Percentiles rank a stretch among this genome's conserved stretches.
Evolutionary conservation across 2,888 invertebrate species (phyloP).

Genomic region (Scaeva pyrastri): DNA sequence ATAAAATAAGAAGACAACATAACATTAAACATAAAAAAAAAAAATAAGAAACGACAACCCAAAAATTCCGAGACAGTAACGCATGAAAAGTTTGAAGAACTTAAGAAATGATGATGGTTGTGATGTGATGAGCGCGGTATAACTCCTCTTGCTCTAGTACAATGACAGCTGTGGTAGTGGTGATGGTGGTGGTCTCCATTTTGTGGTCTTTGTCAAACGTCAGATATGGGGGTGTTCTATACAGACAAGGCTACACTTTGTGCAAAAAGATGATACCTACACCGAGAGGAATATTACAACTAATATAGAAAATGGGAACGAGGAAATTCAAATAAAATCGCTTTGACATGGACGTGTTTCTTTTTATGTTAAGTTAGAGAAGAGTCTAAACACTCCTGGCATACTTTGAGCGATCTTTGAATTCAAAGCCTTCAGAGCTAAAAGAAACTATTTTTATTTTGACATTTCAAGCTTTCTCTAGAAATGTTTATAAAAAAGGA

Average conservation of each 20-base stretch:
- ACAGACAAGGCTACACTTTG: conserved; percentile 27
- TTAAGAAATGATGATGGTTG: conserved; percentile 17
- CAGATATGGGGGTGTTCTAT: conserved; percentile 58
- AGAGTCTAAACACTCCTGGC: too few relatives aligned
- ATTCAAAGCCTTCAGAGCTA: too few relatives aligned
- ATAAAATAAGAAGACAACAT: conserved; percentile 7
- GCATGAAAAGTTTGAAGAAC: conserved; percentile 71
- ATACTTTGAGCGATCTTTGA: too few relatives aligned
- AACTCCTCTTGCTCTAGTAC: neutral
- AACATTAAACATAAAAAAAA: conserved; percentile 28
- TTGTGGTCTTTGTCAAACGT: conserved; percentile 45
- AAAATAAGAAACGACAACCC: conserved; percentile 22
- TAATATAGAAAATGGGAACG: neutral
- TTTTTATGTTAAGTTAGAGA: too few relatives aligned
- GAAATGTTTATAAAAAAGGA: too few relatives aligned
- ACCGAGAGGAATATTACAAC: neutral
- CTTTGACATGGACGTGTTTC: neutral
- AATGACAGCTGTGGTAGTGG: neutral
- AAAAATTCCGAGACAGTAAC: conserved; percentile 68
- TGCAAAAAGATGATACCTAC: neutral
- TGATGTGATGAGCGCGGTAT: neutral
- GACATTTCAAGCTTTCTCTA: too few relatives aligned
- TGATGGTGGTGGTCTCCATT: conserved; percentile 32
- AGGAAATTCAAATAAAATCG: neutral
- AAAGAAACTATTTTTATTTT: too few relatives aligned